phyloP scores from a whole-genome alignment of 1,140 invertebrate species.

The Drosophila nigrodunni region DNA sequence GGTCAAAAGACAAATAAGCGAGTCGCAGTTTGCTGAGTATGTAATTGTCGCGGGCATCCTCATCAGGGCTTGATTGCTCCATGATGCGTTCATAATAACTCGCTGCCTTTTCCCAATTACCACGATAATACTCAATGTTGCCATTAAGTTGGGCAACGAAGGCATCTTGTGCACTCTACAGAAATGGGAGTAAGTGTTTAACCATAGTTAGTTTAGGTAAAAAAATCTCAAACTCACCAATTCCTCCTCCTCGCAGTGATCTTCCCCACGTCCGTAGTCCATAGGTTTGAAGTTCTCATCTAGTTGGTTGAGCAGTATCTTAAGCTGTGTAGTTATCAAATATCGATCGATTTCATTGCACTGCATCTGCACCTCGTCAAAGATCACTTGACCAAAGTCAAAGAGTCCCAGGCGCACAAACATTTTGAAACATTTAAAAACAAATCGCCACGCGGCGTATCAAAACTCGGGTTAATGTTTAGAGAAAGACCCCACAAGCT shows the following conservation, averaged over 20 bases:
- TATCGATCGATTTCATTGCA: slow-evolving; percentile 53
- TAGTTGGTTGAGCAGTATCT: slow-evolving; percentile 43
- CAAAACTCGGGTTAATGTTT: slow-evolving; percentile 16
- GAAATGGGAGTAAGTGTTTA: background rate
- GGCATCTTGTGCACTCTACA: slow-evolving; percentile 4
- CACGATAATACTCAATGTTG: slow-evolving; percentile 60
- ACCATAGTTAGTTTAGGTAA: background rate
- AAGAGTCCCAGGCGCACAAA: slow-evolving; percentile 63
- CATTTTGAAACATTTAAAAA: slow-evolving; percentile 49
- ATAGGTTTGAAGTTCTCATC: slow-evolving; percentile 12
- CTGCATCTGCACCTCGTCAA: slow-evolving; percentile 31
- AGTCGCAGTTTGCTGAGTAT: slow-evolving; percentile 54
- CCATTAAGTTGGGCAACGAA: slow-evolving; percentile 66
- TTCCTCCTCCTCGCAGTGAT: background rate
- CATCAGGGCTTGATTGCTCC: background rate
- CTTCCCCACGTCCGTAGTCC: slow-evolving; percentile 15
- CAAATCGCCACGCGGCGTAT: background rate
- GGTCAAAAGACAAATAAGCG: slow-evolving; percentile 52
- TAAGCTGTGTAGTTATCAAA: slow-evolving; percentile 54
- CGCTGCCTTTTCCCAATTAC: slow-evolving; percentile 32
- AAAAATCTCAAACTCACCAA: slow-evolving; percentile 17
- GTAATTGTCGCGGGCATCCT: slow-evolving; percentile 31
- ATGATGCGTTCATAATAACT: slow-evolving; percentile 38
- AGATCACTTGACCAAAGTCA: slow-evolving; percentile 65
- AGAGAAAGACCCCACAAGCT: slow-evolving; percentile 49